Percentiles rank a stretch among this genome's conserved stretches.
These are phyloP conservation scores for Orthonychiurus folsomi DNA, from an alignment of 2,888 invertebrate species.

Conservation along the genomic window DNA sequence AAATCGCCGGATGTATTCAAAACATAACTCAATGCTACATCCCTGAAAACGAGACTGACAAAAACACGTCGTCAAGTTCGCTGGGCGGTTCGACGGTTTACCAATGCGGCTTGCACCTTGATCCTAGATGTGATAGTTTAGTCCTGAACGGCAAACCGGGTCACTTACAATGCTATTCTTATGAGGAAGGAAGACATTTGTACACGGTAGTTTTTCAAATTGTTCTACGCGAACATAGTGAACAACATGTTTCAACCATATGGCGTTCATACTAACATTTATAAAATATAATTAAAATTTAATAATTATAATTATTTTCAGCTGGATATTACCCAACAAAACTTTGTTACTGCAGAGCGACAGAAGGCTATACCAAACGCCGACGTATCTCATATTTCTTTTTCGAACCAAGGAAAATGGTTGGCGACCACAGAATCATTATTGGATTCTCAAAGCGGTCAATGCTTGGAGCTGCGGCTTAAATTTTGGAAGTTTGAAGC, in stretches of 20 bases:
- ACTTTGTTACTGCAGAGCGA: constrained; percentile 58
- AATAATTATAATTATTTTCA: constrained; percentile 42
- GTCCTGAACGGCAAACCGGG: constrained; percentile 65
- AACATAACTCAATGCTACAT: constrained; percentile 56
- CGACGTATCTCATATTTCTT: constrained; percentile 57
- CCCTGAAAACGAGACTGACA: constrained; percentile 46
- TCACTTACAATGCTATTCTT: constrained; percentile 65
- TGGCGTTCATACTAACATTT: background rate
- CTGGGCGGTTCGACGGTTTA: constrained; percentile 34
- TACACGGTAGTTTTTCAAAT: constrained; percentile 68
- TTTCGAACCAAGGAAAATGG: constrained; percentile 60
- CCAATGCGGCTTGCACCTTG: constrained; percentile 48
- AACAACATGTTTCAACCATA: background rate
- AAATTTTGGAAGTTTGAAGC: constrained; percentile 65
- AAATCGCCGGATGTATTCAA: constrained; percentile 54
- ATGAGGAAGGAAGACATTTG: constrained; percentile 55
- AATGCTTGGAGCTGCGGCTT: constrained; percentile 55
- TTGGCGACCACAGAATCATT: constrained; percentile 54
- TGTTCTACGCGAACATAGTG: no score
- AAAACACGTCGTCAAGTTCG: constrained; percentile 48
- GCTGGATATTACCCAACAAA: constrained; percentile 63
- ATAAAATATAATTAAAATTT: constrained; percentile 3
- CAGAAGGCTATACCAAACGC: constrained; percentile 54
- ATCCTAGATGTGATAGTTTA: constrained; percentile 56
- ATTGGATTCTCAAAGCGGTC: constrained; percentile 43